These are phyloP conservation scores for Coregonus suidteri DNA, from an alignment of 2,797 vertebrate species.

Conservation along the genomic window DNA sequence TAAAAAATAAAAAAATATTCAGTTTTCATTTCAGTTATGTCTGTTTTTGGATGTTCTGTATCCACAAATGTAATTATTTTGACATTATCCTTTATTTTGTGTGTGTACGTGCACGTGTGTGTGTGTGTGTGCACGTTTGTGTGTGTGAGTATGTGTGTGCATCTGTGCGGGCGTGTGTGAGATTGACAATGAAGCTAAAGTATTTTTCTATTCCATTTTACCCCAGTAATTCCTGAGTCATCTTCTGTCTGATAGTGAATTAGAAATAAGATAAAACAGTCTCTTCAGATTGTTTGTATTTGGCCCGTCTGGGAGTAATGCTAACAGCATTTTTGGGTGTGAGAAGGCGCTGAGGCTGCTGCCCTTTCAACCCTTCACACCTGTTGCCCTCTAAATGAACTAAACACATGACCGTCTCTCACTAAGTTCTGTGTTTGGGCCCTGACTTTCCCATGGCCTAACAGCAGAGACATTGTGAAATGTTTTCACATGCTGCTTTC, in stretches of 20 bases:
- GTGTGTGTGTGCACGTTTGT: background rate
- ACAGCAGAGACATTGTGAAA: constrained; percentile 64
- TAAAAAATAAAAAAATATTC: too few species aligned
- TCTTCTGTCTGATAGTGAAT: too few species aligned
- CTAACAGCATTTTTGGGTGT: background rate
- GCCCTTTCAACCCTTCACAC: constrained; percentile 47
- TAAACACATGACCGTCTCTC: constrained; percentile 59
- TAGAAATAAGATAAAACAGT: background rate
- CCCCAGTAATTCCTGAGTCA: too few species aligned
- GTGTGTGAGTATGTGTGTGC: too few species aligned
- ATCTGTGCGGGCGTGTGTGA: background rate
- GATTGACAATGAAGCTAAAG: background rate
- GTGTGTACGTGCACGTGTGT: too few species aligned
- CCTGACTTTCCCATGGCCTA: constrained; percentile 62
- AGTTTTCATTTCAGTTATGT: background rate
- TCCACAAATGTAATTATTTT: background rate
- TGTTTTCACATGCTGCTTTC: constrained; percentile 62
- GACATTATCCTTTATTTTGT: background rate
- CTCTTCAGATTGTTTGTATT: background rate
- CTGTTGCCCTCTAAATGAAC: constrained; percentile 65
- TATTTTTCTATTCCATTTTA: too few species aligned
- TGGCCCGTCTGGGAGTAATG: background rate
- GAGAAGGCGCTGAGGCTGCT: background rate
- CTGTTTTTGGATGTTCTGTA: background rate
- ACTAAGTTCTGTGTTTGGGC: constrained; percentile 40